Percentiles rank a stretch among this genome's conserved stretches.
Evolutionary conservation across 2,888 invertebrate species (phyloP).

Genomic region (Anagyrus pseudococci): DNA sequence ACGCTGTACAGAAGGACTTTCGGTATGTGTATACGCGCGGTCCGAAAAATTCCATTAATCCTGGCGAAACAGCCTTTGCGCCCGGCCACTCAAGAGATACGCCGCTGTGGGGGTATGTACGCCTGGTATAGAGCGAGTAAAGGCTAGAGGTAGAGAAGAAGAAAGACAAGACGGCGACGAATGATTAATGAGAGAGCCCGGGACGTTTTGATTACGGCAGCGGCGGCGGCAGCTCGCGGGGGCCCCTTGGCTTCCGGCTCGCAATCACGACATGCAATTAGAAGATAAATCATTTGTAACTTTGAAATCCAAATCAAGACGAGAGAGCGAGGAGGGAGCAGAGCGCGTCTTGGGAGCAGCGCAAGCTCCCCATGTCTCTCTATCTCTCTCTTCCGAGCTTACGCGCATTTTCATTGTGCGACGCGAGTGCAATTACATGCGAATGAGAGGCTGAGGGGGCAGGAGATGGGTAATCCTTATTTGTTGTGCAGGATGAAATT

Average conservation of each 20-base stretch:
- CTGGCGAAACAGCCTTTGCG: slow-evolving; percentile 10
- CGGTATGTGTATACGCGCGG: background rate
- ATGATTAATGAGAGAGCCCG: slow-evolving; percentile 54
- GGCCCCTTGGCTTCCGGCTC: slow-evolving; percentile 31
- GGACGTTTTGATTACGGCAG: slow-evolving; percentile 53
- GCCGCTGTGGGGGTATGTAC: background rate
- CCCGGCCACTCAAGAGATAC: background rate
- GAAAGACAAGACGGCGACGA: slow-evolving; percentile 38
- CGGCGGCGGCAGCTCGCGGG: background rate
- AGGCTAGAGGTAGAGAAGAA: background rate
- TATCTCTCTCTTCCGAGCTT: background rate
- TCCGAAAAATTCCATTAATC: slow-evolving; percentile 20
- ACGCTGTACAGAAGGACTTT: too few species aligned
- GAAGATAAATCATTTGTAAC: slow-evolving; percentile 59
- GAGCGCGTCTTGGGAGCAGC: background rate
- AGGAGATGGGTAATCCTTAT: background rate
- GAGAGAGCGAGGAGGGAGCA: slow-evolving; percentile 15
- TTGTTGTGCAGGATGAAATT: background rate
- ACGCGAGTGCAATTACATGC: background rate
- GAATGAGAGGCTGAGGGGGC: background rate
- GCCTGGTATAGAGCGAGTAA: too few species aligned
- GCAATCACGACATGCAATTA: slow-evolving; percentile 56
- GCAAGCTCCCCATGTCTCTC: background rate
- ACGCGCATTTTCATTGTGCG: slow-evolving; percentile 28
- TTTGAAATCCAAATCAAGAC: slow-evolving; percentile 45